phyloP scores from a whole-genome alignment of 1,140 invertebrate species.

The Hycleus phaleratus region DNA sequence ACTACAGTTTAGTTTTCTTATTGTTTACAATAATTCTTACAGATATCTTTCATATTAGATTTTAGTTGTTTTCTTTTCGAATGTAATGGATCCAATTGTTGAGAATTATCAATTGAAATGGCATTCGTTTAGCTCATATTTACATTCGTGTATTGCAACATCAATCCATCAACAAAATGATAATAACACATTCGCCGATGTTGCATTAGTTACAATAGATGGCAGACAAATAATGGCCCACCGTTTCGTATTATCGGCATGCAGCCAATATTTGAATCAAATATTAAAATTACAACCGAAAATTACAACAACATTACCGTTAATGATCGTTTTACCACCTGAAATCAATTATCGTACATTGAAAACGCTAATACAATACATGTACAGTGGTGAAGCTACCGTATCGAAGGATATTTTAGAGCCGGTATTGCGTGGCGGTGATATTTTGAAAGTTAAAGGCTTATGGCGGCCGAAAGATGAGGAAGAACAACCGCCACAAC shows the following conservation, averaged over 20 bases:
- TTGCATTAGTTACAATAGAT: slow-evolving; percentile 71
- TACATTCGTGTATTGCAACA: slow-evolving; percentile 71
- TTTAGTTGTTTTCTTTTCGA: slow-evolving; percentile 1
- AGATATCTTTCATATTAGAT: neutral
- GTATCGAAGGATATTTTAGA: slow-evolving; percentile 76
- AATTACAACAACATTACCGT: slow-evolving; percentile 47
- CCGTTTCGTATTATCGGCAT: slow-evolving; percentile 77
- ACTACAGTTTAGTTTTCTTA: neutral
- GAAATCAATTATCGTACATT: slow-evolving; percentile 70
- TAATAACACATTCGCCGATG: slow-evolving; percentile 64
- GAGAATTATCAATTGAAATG: slow-evolving; percentile 82
- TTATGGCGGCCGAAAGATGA: slow-evolving; percentile 57
- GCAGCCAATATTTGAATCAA: slow-evolving; percentile 51
- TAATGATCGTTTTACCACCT: slow-evolving; percentile 70
- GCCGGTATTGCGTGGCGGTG: slow-evolving; percentile 68
- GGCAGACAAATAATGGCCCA: slow-evolving; percentile 76
- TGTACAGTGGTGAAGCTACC: slow-evolving; percentile 76
- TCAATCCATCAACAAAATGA: slow-evolving; percentile 53
- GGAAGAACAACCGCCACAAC: slow-evolving; percentile 31
- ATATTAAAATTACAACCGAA: slow-evolving; percentile 48
- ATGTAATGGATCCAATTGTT: slow-evolving; percentile 26
- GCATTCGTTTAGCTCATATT: slow-evolving; percentile 72
- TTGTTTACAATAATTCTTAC: neutral
- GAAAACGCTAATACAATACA: slow-evolving; percentile 75
- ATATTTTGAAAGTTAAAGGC: slow-evolving; percentile 67